Conservation (phyloP, 2,113 vertebrate genomes). For the Prunella himalayana region DNA sequence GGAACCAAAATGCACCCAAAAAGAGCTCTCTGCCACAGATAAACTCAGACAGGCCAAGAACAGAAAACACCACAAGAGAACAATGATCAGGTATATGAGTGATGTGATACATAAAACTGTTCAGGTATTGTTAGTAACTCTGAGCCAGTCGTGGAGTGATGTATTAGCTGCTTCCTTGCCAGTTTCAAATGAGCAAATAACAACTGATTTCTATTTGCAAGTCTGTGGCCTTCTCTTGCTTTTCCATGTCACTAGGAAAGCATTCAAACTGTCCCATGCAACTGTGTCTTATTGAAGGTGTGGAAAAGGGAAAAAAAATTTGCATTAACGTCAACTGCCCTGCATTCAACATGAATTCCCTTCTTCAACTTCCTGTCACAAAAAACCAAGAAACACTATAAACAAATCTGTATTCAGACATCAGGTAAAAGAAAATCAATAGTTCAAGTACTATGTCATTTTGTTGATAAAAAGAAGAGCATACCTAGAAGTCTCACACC, state of each 20-base stretch:
- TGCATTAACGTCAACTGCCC: background rate
- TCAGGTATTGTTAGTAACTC: background rate
- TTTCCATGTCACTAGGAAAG: background rate
- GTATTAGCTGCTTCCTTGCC: background rate
- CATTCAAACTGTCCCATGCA: background rate
- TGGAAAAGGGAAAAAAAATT: background rate
- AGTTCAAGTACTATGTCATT: background rate
- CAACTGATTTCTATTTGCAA: background rate
- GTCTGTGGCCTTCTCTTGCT: background rate
- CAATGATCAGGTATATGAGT: background rate
- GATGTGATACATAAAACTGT: background rate
- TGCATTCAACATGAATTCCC: background rate
- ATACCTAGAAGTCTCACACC: slow-evolving; percentile 58
- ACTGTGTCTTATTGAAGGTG: background rate
- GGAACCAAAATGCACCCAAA: background rate
- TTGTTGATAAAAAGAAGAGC: slow-evolving; percentile 51
- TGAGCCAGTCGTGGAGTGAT: background rate
- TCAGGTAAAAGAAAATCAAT: background rate
- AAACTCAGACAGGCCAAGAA: background rate
- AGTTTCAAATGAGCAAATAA: background rate
- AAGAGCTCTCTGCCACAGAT: background rate
- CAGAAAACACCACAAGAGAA: background rate
- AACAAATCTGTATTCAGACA: background rate
- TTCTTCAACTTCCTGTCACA: background rate
- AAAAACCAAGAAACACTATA: background rate